Conservation (phyloP, 2,888 invertebrate genomes). For the Rhamnusium bicolor region DNA sequence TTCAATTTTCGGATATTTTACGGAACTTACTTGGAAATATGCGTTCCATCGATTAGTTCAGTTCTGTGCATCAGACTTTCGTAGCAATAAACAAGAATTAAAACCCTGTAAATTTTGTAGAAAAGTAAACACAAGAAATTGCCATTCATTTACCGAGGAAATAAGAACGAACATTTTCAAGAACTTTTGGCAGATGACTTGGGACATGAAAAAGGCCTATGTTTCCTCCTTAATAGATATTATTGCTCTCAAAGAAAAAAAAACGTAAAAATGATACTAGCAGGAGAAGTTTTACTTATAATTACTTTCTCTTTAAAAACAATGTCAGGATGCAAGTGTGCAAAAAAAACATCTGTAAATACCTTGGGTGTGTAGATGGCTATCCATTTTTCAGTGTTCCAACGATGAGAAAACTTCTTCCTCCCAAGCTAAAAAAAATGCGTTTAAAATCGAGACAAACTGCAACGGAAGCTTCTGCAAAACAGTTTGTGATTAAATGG, state of each 20-base stretch:
- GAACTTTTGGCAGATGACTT: not conserved
- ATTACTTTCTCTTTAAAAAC: not conserved
- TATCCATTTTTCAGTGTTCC: not conserved
- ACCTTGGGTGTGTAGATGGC: not conserved
- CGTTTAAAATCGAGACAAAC: not conserved
- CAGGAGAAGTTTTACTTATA: conserved; percentile 1
- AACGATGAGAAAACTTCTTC: not conserved
- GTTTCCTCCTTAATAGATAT: not conserved
- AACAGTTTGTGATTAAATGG: not conserved
- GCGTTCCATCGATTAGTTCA: too few species aligned
- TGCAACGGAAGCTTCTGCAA: not conserved
- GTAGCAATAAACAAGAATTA: too few species aligned
- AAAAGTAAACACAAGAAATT: not conserved
- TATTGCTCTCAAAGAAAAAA: not conserved
- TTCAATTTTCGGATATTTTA: too few species aligned
- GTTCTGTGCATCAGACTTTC: too few species aligned
- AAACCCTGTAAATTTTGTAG: not conserved
- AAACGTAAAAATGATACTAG: not conserved
- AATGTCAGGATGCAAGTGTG: not conserved
- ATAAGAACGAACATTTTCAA: not conserved
- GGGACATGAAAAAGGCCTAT: not conserved
- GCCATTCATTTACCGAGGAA: not conserved
- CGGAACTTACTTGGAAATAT: too few species aligned
- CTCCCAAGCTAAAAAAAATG: not conserved
- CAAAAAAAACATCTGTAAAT: not conserved